Evolutionary conservation across 2,888 invertebrate species (phyloP).

Genomic region (Acleris holmiana): DNA sequence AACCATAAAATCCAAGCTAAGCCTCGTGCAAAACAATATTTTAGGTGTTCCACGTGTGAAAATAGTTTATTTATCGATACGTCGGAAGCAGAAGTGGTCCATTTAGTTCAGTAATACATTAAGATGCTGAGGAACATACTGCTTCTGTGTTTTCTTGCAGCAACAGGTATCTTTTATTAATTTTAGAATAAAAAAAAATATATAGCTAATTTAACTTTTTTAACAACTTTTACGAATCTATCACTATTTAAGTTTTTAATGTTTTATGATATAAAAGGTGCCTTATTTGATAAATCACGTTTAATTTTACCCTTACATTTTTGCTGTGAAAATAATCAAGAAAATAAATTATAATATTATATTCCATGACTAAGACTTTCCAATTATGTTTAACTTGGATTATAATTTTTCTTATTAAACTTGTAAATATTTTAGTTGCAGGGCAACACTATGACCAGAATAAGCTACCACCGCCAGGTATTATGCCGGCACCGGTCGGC

Average conservation of each 20-base stretch:
- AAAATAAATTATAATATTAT: too few species aligned
- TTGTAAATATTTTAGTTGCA: neutral
- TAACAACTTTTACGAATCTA: too few species aligned
- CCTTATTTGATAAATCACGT: too few species aligned
- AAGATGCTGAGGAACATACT: conserved; percentile 21
- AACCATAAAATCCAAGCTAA: conserved; percentile 57
- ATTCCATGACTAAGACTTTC: too few species aligned
- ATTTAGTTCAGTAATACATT: neutral
- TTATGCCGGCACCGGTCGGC: neutral
- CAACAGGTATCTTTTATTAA: neutral
- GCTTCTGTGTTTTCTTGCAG: conserved; percentile 10
- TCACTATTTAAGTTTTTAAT: too few species aligned
- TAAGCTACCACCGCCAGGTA: neutral
- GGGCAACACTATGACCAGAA: neutral
- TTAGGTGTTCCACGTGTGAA: conserved; percentile 16
- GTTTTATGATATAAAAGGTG: too few species aligned
- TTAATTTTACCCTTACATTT: too few species aligned
- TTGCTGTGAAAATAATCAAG: too few species aligned
- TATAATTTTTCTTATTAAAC: neutral
- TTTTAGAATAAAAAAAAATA: too few species aligned
- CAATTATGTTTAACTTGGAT: too few species aligned
- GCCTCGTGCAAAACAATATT: conserved; percentile 42
- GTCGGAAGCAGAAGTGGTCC: neutral
- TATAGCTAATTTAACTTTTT: neutral
- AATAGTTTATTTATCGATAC: conserved; percentile 3